Base-by-base conservation (phyloP, 2,797 vertebrate genomes). In the Tragelaphus eurycerus region DNA sequence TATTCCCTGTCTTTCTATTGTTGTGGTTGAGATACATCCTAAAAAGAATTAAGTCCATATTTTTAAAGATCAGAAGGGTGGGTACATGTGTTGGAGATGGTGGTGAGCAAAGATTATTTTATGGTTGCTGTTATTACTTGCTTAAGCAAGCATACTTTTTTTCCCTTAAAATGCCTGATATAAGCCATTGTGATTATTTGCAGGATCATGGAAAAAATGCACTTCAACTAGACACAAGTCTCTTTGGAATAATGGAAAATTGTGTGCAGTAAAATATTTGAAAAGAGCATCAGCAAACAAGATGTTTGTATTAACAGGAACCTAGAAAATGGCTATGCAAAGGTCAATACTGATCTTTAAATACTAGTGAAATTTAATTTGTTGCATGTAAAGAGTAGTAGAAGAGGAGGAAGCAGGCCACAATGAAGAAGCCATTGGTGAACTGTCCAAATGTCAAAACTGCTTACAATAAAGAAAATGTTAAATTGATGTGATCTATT, bases 281-380 rank as follows among this genome's bases (percentile, higher is more conserved):
- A 98, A 98, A 97, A 96, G 97, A 98, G 94, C 97, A 90, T 96
- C 98, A 27, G n/a, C 96, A 98, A 98, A 97, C 95, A 98, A 97
- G 97, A 96, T 98, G 96, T 98, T 98, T 98, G 96, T 89, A 98
- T 98, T 98, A 98, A 96, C 29, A 91, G 96, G 89, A 98, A 98
- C 93, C 96, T 98, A 98, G 95, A 89, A 98, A 98, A 98, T 97
- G 93, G 88, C 93, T 98, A 83, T 98, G 97, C 93, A 98, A 98
- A 98, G 95, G 97, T 99, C 97, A 98, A 89, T 83, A 90, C 92
- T 95, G 98, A 98, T 98, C 98, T 99, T 98, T 97, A 98, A 98
- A 98, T 98, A 98, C 97, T 98, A 98, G 84, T 96, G 94, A 96
- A 98, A 98, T 97, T 98, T 98, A 98, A 98, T 98, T 98, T 98